phyloP scores from a whole-genome alignment of 2,797 vertebrate genomes.

The Danionella dracula region DNA sequence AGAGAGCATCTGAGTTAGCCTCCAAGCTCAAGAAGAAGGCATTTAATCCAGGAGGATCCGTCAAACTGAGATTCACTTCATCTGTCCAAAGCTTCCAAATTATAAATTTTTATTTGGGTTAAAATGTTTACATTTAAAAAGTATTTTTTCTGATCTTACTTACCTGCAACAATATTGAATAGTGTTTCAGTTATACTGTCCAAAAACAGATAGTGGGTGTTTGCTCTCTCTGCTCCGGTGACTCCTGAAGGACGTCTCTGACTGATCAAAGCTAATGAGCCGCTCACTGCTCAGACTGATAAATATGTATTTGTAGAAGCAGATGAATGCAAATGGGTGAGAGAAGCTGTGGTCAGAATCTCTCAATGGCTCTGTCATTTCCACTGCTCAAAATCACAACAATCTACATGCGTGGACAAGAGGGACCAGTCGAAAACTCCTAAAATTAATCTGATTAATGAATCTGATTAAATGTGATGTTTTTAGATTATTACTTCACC shows the following conservation, averaged over 20 bases:
- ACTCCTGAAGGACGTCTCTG: slow-evolving; percentile 48
- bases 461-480: no score
- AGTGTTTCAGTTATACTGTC: no score
- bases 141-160: no score
- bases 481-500: no score
- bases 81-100: not conserved
- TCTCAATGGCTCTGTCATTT: slow-evolving; percentile 40
- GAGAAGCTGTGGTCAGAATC: slow-evolving; percentile 26
- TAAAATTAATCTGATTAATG: no score
- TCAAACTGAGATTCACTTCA: not conserved
- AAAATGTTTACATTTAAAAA: no score
- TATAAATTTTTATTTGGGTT: no score
- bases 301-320: slow-evolving; percentile 53
- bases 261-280: slow-evolving; percentile 50
- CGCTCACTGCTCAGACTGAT: slow-evolving; percentile 44
- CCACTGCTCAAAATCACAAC: no score
- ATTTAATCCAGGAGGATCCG: slow-evolving; percentile 2
- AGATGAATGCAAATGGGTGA: slow-evolving; percentile 43
- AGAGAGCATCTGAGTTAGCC: slow-evolving; percentile 27
- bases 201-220: no score
- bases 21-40: not conserved
- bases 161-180: no score
- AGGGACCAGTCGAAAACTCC: no score
- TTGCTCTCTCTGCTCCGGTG: not conserved
- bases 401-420: no score